Evolutionary conservation across 2,797 vertebrate species (phyloP).

Genomic region (Epinephelus coioides): DNA sequence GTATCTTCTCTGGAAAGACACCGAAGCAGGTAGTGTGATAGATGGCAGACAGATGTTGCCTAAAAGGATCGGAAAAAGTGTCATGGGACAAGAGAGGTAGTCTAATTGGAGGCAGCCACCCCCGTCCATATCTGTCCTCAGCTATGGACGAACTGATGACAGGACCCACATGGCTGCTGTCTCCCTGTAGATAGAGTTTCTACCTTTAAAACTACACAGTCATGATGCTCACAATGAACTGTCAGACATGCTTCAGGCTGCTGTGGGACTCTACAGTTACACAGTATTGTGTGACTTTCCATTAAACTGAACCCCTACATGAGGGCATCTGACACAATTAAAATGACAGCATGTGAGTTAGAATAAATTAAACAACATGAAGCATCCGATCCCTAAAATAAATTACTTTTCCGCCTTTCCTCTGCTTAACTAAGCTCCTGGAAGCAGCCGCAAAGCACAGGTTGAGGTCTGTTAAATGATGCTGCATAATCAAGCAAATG

Average conservation of each 20-base stretch:
- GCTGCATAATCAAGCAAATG: conserved; percentile 28
- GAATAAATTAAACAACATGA: background rate
- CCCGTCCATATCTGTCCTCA: conserved; percentile 69
- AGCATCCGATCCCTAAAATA: background rate
- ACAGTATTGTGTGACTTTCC: conserved; percentile 64
- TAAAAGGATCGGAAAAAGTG: conserved; percentile 73
- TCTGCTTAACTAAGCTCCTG: background rate
- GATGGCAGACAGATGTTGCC: conserved; percentile 53
- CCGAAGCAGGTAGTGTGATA: conserved; percentile 43
- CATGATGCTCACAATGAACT: conserved; percentile 55
- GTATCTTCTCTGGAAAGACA: conserved; percentile 47
- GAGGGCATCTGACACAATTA: conserved; percentile 3
- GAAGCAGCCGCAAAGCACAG: background rate
- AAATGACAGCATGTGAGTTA: conserved; percentile 8
- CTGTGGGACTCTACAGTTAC: conserved; percentile 68
- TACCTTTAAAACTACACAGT: conserved; percentile 61
- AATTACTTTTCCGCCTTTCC: background rate
- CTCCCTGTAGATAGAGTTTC: conserved; percentile 77
- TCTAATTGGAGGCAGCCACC: conserved; percentile 68
- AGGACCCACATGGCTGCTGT: conserved; percentile 63
- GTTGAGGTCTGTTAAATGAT: conserved; percentile 19
- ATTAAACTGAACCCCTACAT: conserved; percentile 46
- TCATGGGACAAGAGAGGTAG: conserved; percentile 58
- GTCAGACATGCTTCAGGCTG: conserved; percentile 47
- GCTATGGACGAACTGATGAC: conserved; percentile 72